Base-by-base conservation (phyloP, 2,113 vertebrate species). In the Oryzias melastigma region DNA sequence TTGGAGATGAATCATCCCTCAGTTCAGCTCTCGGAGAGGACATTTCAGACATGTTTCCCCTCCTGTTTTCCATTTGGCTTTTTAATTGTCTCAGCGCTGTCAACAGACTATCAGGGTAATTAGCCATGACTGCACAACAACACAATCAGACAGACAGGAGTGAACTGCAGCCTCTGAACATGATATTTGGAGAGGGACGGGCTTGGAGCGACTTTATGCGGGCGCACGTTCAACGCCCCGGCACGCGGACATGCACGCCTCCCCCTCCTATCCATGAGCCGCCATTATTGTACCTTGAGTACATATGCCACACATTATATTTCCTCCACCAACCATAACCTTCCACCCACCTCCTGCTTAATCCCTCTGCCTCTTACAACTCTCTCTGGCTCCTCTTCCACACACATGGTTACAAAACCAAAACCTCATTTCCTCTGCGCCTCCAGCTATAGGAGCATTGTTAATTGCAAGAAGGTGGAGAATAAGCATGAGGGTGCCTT, bases 361-460 rank as follows among this genome's bases (percentile, higher is more conserved):
- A 90, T 87, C 88, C 85, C 42, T 68, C 78, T 69, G 68, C 67
- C 71, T 71, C 84, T 82, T 69, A 75, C 74, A 77, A 83, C 72
- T 77, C 65, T 73, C 57, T 74, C 68, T 58, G 58, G 3, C 50
- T 57, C 65, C 72, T 76, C 54, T 62, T 45, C 55, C 62, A 55
- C 82, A 54, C 65, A 73, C 62, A 67, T 49, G 55, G 53, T 74
- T 62, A 65, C 80, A 74, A 83, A 82, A 85, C 77, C 79, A 81
- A 88, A 89, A 90, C 75, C 84, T 90, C 70, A 90, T 91, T 92
- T 92, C 90, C 91, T 90, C 71, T 77, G 65, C 35, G 80, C 91
- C 90, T 82, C 68, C 1, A 89, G 91, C 89, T 84, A 88, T 78
- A 76, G 78, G 85, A 85, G 82, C 77, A 74, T 69, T 80, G 84